Conservation (phyloP, 1,140 invertebrate species). For the Lepeophtheirus salmonis region DNA sequence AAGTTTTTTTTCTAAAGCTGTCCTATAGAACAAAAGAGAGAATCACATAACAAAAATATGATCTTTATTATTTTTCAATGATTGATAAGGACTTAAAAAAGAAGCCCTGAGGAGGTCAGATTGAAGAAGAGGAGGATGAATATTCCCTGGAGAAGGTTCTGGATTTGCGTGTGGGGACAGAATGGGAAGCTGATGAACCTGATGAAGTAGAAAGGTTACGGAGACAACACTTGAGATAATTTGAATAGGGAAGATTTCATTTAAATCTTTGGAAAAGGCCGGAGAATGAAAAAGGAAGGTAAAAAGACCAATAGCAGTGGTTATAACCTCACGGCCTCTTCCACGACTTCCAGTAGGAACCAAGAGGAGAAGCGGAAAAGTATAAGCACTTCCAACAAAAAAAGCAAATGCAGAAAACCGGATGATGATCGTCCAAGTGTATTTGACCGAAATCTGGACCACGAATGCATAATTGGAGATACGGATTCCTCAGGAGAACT, state of each 20-base stretch:
- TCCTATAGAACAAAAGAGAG: too few relatives aligned
- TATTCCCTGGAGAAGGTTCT: slow-evolving; percentile 79
- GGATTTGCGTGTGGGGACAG: slow-evolving; percentile 42
- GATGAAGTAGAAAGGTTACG: slow-evolving; percentile 80
- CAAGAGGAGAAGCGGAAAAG: slow-evolving; percentile 30
- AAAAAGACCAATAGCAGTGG: slow-evolving; percentile 29
- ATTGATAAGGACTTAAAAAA: too few relatives aligned
- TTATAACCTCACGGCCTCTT: too few relatives aligned
- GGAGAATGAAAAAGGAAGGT: slow-evolving; percentile 37
- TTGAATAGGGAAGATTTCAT: slow-evolving; percentile 83
- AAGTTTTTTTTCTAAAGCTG: too few relatives aligned
- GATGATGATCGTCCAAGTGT: slow-evolving; percentile 32
- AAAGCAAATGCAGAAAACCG: slow-evolving; percentile 22
- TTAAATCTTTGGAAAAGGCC: slow-evolving; percentile 60
- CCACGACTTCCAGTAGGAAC: slow-evolving; percentile 28
- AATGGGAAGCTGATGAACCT: slow-evolving; percentile 71
- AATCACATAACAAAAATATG: too few relatives aligned
- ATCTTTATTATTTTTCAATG: too few relatives aligned
- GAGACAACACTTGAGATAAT: slow-evolving; percentile 52
- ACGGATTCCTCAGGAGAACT: slow-evolving; percentile 83
- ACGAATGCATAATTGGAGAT: slow-evolving; percentile 83
- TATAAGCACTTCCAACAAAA: slow-evolving; percentile 1
- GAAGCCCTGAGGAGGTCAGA: not conserved
- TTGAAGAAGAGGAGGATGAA: slow-evolving; percentile 48
- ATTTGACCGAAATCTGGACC: slow-evolving; percentile 72